Conservation (phyloP, 2,797 vertebrate species). For the Parauchenoglanis punctatus region DNA sequence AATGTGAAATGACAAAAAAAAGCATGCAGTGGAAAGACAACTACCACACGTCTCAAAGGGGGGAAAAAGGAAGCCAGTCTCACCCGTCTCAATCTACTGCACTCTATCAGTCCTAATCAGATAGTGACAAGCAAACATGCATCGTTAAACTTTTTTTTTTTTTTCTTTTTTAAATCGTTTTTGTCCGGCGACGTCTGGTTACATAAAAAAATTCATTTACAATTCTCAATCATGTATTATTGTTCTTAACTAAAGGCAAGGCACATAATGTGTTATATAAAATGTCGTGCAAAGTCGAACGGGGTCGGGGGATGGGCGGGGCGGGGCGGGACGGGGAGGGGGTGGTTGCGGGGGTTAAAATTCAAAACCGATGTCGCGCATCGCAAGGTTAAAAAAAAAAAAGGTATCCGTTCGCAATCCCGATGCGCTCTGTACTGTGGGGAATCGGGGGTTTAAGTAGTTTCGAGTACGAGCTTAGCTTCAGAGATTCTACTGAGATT, state of each 20-base stretch:
- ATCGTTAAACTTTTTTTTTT: constrained; percentile 62
- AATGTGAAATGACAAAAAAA: constrained; percentile 18
- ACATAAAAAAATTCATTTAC: constrained; percentile 65
- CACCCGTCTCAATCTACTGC: constrained; percentile 50
- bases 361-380: constrained; percentile 63
- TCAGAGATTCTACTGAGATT: constrained; percentile 64
- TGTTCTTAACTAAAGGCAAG: constrained; percentile 92
- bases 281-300: constrained; percentile 92
- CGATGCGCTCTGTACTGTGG: constrained; percentile 44
- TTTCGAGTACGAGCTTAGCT: constrained; percentile 38
- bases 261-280: constrained; percentile 97
- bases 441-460: constrained; percentile 5
- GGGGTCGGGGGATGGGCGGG: neutral
- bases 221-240: constrained; percentile 70
- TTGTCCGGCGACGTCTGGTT: constrained; percentile 76
- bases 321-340: constrained; percentile 7
- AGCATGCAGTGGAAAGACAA: constrained; percentile 50
- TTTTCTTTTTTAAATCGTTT: constrained; percentile 60
- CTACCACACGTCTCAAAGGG: constrained; percentile 44
- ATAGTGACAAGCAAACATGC: constrained; percentile 83
- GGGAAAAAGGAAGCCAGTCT: constrained; percentile 30
- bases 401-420: constrained; percentile 57
- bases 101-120: constrained; percentile 59
- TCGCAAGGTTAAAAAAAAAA: constrained; percentile 28
- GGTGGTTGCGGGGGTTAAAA: constrained; percentile 54